A percentile compares a stretch with the other conserved stretches of the same genome.
Evolutionary conservation across 2,888 invertebrate genomes (phyloP).

Genomic region (Clanis bilineata): DNA sequence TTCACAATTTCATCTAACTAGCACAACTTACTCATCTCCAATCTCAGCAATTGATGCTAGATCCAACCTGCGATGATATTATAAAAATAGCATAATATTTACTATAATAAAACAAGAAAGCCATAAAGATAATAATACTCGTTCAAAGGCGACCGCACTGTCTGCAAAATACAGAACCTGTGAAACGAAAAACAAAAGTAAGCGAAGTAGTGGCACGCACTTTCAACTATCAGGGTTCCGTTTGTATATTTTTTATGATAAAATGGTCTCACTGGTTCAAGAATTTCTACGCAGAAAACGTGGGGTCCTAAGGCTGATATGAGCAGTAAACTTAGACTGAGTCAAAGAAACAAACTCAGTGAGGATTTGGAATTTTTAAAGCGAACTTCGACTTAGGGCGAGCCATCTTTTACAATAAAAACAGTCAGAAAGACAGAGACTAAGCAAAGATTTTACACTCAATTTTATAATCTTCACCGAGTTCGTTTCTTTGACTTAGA

Average conservation of each 20-base stretch:
- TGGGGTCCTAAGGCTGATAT: no score
- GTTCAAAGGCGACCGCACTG: constrained; percentile 18
- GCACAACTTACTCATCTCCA: background rate
- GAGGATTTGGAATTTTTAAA: no score
- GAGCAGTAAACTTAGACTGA: no score
- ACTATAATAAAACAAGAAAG: constrained; percentile 14
- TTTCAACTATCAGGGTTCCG: background rate
- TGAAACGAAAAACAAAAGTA: constrained; percentile 16
- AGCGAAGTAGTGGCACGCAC: background rate
- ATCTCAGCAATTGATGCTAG: background rate
- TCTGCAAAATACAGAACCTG: constrained; percentile 18
- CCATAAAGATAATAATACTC: constrained; percentile 21
- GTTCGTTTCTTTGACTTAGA: no score
- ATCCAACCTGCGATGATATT: background rate
- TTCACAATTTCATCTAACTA: no score
- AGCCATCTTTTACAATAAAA: no score
- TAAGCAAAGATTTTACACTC: no score
- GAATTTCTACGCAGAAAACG: no score
- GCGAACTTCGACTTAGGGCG: no score
- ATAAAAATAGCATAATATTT: constrained; percentile 18
- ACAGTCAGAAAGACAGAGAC: no score
- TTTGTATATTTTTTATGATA: background rate
- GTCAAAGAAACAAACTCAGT: no score
- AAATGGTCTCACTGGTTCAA: background rate
- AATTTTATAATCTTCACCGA: no score